Base-by-base conservation (phyloP, 2,888 invertebrate species). In the Carcina quercana region DNA sequence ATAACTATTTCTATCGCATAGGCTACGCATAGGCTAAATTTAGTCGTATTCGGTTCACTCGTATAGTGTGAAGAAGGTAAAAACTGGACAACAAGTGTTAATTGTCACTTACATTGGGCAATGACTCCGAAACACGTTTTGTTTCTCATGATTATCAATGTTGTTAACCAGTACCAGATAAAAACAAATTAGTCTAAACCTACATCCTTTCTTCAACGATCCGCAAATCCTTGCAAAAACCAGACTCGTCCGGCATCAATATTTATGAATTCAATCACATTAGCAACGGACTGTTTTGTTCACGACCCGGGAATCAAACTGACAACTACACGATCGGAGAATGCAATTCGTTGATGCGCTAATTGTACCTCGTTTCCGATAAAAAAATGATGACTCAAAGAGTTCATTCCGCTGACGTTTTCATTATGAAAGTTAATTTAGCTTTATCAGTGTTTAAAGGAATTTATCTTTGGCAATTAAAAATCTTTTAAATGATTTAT, bases 231-330 rank as follows among this genome's bases (percentile, higher is more conserved):
- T n/a, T 5, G 13, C 39, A 42, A 50, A 50, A 45, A 33, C 32
- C 15, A 26, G 13, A 28, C 37, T 13, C 40, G 42, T 13, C 13
- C 15, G 10, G 20, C 56, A 62, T 68, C 51, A 65, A 66, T 69
- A 71, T 73, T 70, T 57, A 74, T 62, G 47, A 59, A 58, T 55
- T 53, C 66, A 65, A 67, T 70, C 60, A 53, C 58, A 65, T 67
- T 65, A 66, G 45, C 49, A 53, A 50, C 41, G 40, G 38, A 48
- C 39, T 59, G 63, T 66, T 68, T 70, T 65, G 58, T 19, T 10
- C 6, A 45, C 34, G 39, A 43, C 31, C 13, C 28, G 34, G 44
- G 52, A 53, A 52, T 57, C 56, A 53, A 51, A 52, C 40, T 43
- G 40, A 31, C 38, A 34, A 43, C 43, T 42, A 53, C 63, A 65